These are phyloP conservation scores for Drosophila nr. perissopoda DNA, from an alignment of 2,888 invertebrate species.

Conservation along the genomic window DNA sequence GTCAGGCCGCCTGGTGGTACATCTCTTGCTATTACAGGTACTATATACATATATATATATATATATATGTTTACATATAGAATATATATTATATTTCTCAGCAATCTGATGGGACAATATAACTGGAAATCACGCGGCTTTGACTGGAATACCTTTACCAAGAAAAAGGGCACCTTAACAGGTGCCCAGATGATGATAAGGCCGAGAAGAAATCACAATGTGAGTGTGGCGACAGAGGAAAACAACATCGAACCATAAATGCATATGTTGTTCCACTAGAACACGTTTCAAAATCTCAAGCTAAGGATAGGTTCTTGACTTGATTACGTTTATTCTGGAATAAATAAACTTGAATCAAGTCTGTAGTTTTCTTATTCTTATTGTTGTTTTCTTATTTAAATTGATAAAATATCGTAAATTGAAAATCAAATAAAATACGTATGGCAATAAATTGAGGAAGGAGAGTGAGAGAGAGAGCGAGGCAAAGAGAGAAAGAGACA, in stretches of 20 bases:
- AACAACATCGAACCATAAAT: neutral
- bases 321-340: neutral
- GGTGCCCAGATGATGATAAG: constrained; percentile 89
- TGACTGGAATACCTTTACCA: constrained; percentile 89
- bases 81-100: constrained; percentile 60
- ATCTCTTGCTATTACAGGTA: constrained; percentile 88
- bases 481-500: too few relatives aligned
- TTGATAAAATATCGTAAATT: too few relatives aligned
- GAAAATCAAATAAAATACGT: too few relatives aligned
- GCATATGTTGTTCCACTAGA: neutral
- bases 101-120: constrained; percentile 89
- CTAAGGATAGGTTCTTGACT: neutral
- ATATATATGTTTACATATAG: neutral
- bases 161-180: constrained; percentile 87
- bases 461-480: too few relatives aligned
- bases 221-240: neutral
- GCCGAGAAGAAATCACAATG: constrained; percentile 79
- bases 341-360: neutral
- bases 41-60: neutral
- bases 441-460: too few relatives aligned
- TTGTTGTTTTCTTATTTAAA: too few relatives aligned
- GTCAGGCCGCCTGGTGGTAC: constrained; percentile 91
- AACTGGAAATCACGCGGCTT: constrained; percentile 86
- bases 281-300: neutral
- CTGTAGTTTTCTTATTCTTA: too few relatives aligned